Evolutionary conservation across 2,888 invertebrate genomes (phyloP).

Genomic region (Drosophila kanekoi): DNA sequence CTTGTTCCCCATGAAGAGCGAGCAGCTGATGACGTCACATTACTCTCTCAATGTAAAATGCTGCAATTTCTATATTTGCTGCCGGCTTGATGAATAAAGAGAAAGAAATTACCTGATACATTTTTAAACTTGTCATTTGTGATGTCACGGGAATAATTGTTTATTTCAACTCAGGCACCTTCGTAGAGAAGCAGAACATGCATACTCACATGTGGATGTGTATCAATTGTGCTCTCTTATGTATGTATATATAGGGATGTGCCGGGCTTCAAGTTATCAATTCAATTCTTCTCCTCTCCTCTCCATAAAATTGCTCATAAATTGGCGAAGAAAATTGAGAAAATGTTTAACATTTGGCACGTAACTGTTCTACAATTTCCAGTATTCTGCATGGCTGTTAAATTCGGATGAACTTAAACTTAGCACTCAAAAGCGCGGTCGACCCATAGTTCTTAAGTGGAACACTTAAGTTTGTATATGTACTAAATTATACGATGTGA

Average conservation of each 20-base stretch:
- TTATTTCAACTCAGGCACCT: neutral
- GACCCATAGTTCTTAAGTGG: constrained; percentile 5
- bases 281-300: neutral
- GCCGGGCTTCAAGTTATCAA: neutral
- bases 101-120: too few relatives aligned
- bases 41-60: neutral
- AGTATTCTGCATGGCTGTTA: neutral
- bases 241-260: neutral
- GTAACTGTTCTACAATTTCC: neutral
- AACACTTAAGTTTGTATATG: constrained; percentile 2
- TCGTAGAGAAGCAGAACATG: neutral
- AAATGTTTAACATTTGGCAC: neutral
- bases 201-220: constrained; percentile 2
- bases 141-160: too few relatives aligned
- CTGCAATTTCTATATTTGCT: neutral
- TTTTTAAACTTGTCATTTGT: too few relatives aligned
- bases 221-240: neutral
- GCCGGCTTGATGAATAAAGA: neutral
- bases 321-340: neutral
- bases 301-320: neutral
- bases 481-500: neutral
- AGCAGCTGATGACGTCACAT: constrained; percentile 17
- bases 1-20: neutral
- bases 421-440: neutral
- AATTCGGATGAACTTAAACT: neutral